Conservation (phyloP, 2,113 vertebrate species). For the Sylvilagus bachmani region DNA sequence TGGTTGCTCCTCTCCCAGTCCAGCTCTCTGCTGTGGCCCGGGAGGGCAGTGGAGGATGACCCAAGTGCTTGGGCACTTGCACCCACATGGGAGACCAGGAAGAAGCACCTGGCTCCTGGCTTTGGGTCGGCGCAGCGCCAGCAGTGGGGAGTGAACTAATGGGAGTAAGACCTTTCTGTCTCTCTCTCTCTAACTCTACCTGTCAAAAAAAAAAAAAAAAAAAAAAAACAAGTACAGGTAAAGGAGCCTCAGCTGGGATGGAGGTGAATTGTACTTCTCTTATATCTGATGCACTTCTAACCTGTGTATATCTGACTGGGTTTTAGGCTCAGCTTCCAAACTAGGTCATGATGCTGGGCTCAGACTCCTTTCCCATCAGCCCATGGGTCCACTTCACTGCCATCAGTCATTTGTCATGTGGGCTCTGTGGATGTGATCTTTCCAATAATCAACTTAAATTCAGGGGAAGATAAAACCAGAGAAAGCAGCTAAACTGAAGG, state of each 20-base stretch:
- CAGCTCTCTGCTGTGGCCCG: no score
- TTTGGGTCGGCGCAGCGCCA: no score
- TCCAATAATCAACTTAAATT: constrained; percentile 67
- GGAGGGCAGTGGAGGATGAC: no score
- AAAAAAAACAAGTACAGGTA: not conserved
- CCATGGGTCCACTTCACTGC: constrained; percentile 36
- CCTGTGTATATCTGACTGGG: not conserved
- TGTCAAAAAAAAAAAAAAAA: not conserved
- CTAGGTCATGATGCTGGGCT: constrained; percentile 8
- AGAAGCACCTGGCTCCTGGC: no score
- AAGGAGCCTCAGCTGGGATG: not conserved
- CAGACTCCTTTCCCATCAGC: not conserved
- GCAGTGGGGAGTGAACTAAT: no score
- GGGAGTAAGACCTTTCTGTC: no score
- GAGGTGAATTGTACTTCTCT: not conserved
- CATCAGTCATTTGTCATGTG: constrained; percentile 62
- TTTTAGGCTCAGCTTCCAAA: constrained; percentile 45
- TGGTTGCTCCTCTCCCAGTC: no score
- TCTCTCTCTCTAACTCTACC: no score
- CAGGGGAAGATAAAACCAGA: constrained; percentile 61
- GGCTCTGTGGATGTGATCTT: constrained; percentile 51
- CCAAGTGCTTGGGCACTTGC: no score
- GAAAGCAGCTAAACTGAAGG: not conserved
- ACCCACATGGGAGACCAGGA: no score
- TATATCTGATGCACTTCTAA: not conserved